Evolutionary conservation across 1,140 invertebrate species (phyloP).

Genomic region (Drosophila nasuta): DNA sequence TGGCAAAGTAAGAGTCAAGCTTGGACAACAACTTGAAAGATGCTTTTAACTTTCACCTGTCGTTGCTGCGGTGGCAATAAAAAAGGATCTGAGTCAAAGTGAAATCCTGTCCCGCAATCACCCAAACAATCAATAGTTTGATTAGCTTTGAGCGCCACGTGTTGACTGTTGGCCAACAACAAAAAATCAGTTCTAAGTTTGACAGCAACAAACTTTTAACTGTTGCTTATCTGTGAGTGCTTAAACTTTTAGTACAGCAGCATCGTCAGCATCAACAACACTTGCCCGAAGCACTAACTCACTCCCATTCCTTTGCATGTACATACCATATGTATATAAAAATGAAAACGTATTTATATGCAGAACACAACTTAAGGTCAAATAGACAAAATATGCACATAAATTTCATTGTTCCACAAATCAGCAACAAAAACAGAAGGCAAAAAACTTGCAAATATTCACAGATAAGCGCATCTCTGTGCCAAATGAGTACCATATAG

Average conservation of each 20-base stretch:
- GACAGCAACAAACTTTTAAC: constrained; percentile 66
- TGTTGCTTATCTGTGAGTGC: constrained; percentile 71
- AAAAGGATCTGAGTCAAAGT: constrained; percentile 50
- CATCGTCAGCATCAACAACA: constrained; percentile 3
- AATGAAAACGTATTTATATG: constrained; percentile 47
- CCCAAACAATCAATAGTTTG: constrained; percentile 82
- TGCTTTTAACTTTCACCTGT: constrained; percentile 69
- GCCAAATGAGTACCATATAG: background rate
- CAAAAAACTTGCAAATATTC: constrained; percentile 67
- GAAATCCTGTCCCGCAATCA: constrained; percentile 67
- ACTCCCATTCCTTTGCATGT: constrained; percentile 24
- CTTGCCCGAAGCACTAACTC: constrained; percentile 26
- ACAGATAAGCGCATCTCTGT: constrained; percentile 60
- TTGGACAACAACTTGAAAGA: constrained; percentile 54
- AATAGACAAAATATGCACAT: constrained; percentile 76
- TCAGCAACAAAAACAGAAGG: constrained; percentile 31
- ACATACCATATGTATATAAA: constrained; percentile 1
- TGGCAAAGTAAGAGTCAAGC: constrained; percentile 69
- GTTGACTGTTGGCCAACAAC: constrained; percentile 61
- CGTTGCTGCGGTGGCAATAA: constrained; percentile 52
- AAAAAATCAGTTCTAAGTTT: constrained; percentile 51
- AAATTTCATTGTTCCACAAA: constrained; percentile 57
- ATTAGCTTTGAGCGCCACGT: constrained; percentile 74
- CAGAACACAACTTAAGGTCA: constrained; percentile 64
- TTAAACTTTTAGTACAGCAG: constrained; percentile 31